Percentiles rank a stretch among this genome's conserved stretches.
phyloP scores from a whole-genome alignment of 2,113 vertebrate species.

The Plecotus auritus region DNA sequence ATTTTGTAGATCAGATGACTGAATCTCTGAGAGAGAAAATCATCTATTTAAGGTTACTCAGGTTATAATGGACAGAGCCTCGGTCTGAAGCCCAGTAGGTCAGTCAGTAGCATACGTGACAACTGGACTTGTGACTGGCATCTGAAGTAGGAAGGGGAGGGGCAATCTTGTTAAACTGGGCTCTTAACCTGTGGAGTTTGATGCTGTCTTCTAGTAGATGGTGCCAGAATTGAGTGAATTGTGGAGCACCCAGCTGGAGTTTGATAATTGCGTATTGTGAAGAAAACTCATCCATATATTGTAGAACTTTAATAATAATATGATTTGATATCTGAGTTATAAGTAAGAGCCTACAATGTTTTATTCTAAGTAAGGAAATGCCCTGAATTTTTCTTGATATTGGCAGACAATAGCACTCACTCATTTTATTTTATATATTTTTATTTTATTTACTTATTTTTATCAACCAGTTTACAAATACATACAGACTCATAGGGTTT shows the following conservation, averaged over 20 bases:
- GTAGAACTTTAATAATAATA: background rate
- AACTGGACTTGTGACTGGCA: background rate
- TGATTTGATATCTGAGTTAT: background rate
- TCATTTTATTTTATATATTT: background rate
- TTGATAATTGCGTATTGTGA: background rate
- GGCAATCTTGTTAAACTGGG: no score
- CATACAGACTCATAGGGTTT: background rate
- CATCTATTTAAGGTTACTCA: background rate
- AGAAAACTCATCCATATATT: background rate
- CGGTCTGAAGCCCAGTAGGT: background rate
- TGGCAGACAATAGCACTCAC: background rate
- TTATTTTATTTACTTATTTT: background rate
- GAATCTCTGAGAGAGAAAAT: background rate
- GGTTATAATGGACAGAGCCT: background rate
- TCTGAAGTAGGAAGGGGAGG: background rate
- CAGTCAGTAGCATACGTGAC: background rate
- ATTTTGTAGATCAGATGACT: background rate
- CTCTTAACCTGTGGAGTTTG: background rate
- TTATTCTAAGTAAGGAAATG: background rate
- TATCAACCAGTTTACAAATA: background rate
- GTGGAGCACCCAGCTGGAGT: background rate
- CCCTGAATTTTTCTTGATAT: background rate
- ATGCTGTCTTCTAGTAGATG: background rate
- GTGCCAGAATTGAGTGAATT: background rate
- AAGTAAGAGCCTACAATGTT: background rate